A percentile compares a stretch with the other conserved stretches of the same genome.
These are phyloP conservation scores for Clostera curtula DNA, from an alignment of 2,888 invertebrate species.

Conservation along the genomic window DNA sequence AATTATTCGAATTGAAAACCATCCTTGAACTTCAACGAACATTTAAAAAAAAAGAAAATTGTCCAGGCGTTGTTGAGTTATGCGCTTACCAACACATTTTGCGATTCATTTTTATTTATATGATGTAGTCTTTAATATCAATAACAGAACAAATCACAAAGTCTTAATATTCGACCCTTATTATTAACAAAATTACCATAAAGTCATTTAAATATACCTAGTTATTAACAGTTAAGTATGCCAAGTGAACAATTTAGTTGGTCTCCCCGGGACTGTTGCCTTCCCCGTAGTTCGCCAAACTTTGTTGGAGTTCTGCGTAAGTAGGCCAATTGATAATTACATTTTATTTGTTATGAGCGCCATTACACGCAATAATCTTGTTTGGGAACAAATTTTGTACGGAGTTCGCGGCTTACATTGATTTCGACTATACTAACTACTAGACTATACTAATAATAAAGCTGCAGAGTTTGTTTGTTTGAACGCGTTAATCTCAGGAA, in stretches of 20 bases:
- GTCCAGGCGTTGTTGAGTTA: too few species aligned
- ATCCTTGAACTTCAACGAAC: too few species aligned
- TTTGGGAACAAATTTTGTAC: constrained; percentile 32
- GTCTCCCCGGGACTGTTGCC: constrained; percentile 23
- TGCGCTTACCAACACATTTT: too few species aligned
- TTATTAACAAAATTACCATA: too few species aligned
- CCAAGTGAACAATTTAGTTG: constrained; percentile 19
- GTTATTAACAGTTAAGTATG: constrained; percentile 14
- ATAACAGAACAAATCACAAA: too few species aligned
- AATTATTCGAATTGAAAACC: too few species aligned
- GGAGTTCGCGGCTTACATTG: constrained; percentile 36
- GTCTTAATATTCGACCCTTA: too few species aligned
- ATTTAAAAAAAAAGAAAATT: too few species aligned
- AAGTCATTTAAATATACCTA: constrained; percentile 8
- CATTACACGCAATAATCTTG: constrained; percentile 36
- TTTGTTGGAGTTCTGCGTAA: constrained; percentile 27
- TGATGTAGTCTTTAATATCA: too few species aligned
- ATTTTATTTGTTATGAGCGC: constrained; percentile 43
- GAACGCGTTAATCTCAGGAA: too few species aligned
- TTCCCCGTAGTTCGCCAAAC: constrained; percentile 33
- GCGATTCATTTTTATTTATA: too few species aligned
- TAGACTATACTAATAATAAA: constrained; percentile 24
- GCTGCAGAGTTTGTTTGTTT: constrained; percentile 19
- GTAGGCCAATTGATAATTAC: constrained; percentile 43
- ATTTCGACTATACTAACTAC: constrained; percentile 31